These are phyloP conservation scores for Tachina lurida DNA, from an alignment of 2,888 invertebrate genomes.

Conservation along the genomic window DNA sequence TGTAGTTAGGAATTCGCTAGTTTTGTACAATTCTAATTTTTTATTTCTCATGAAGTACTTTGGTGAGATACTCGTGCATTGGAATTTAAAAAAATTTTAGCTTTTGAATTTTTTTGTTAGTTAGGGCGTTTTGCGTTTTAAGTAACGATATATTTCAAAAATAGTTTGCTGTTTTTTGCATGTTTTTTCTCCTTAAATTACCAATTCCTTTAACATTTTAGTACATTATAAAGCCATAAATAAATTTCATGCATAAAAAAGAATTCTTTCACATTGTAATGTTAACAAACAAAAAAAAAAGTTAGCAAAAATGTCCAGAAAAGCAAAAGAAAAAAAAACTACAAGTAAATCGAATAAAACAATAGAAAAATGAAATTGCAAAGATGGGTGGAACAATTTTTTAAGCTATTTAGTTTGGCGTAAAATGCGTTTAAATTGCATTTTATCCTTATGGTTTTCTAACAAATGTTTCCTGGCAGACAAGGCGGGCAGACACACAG, in stretches of 20 bases:
- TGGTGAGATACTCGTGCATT: too few relatives aligned
- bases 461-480: constrained; percentile 41
- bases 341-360: constrained; percentile 37
- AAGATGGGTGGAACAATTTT: constrained; percentile 32
- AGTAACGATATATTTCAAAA: too few relatives aligned
- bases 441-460: constrained; percentile 50
- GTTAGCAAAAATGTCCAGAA: constrained; percentile 22
- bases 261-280: constrained; percentile 49
- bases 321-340: constrained; percentile 12
- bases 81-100: too few relatives aligned
- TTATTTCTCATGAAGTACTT: too few relatives aligned
- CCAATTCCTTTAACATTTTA: neutral
- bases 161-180: too few relatives aligned
- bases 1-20: too few relatives aligned
- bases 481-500: constrained; percentile 26
- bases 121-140: too few relatives aligned
- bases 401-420: constrained; percentile 58
- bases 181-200: constrained; percentile 5
- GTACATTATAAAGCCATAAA: constrained; percentile 58
- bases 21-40: too few relatives aligned
- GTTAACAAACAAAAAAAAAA: constrained; percentile 12
- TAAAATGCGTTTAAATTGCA: constrained; percentile 67
- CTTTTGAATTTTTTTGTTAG: too few relatives aligned
- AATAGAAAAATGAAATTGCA: constrained; percentile 32
- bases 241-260: constrained; percentile 55